Evolutionary conservation across 1,140 invertebrate genomes (phyloP).

Genomic region (Neuroterus valhalla): DNA sequence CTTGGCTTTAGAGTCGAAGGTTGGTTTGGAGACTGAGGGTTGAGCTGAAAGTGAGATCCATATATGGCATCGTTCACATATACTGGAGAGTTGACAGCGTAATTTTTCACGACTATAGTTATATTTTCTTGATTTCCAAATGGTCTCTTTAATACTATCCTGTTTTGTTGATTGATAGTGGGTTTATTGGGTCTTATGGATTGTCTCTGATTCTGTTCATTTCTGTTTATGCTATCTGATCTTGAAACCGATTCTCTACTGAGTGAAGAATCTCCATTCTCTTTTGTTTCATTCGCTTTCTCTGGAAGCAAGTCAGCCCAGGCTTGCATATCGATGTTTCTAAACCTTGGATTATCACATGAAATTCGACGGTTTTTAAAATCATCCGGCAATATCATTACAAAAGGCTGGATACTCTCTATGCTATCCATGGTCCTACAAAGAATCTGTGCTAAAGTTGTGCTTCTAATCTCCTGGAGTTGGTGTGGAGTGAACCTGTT

Average conservation of each 20-base stretch:
- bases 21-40: conserved; percentile 39
- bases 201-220: conserved; percentile 12
- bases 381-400: conserved; percentile 82
- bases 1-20: not conserved
- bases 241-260: conserved; percentile 39
- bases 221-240: conserved; percentile 23
- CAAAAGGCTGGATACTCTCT: conserved; percentile 84
- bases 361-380: conserved; percentile 80
- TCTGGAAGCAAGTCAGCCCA: conserved; percentile 73
- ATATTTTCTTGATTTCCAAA: conserved; percentile 61
- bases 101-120: conserved; percentile 67
- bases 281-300: not conserved
- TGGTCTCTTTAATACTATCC: conserved; percentile 61
- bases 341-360: conserved; percentile 81
- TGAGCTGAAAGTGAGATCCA: conserved; percentile 52
- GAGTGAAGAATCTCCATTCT: not conserved
- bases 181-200: conserved; percentile 52
- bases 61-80: conserved; percentile 64
- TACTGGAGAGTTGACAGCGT: conserved; percentile 67
- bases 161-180: conserved; percentile 67
- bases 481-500: conserved; percentile 89
- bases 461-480: conserved; percentile 87
- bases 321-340: conserved; percentile 81
- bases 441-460: conserved; percentile 87
- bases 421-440: conserved; percentile 88